Conservation (phyloP, 1,140 invertebrate genomes). For the Bombus terrestris region DNA sequence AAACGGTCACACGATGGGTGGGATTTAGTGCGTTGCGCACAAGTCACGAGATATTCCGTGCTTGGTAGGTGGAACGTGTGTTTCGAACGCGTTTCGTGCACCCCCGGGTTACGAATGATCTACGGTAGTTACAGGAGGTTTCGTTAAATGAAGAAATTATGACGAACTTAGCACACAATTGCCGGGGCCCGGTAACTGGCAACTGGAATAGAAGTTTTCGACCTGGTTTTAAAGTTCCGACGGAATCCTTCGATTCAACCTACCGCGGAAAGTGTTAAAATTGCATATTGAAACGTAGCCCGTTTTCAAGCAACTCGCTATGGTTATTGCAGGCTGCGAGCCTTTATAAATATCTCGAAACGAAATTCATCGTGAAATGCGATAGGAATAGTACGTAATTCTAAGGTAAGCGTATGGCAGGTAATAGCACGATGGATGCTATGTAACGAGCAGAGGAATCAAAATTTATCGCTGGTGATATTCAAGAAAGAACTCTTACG, state of each 20-base stretch:
- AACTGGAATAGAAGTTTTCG: constrained; percentile 19
- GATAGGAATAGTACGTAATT: not conserved
- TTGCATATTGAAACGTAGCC: constrained; percentile 16
- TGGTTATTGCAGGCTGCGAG: not conserved
- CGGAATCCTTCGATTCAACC: constrained; percentile 19
- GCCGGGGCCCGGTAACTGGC: constrained; percentile 1
- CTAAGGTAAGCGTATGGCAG: not conserved
- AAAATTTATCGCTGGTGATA: not conserved
- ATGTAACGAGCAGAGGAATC: not conserved
- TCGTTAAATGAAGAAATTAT: constrained; percentile 37
- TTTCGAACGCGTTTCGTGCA: constrained; percentile 19
- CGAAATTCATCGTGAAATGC: not conserved
- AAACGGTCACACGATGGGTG: constrained; percentile 12
- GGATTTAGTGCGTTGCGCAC: constrained; percentile 23
- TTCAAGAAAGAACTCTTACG: not conserved
- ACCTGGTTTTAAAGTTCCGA: constrained; percentile 26
- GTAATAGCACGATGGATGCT: not conserved
- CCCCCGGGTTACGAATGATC: constrained; percentile 27
- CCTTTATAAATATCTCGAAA: constrained; percentile 33
- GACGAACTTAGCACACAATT: constrained; percentile 19
- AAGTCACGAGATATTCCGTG: constrained; percentile 34
- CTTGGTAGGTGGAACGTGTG: constrained; percentile 3
- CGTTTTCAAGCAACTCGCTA: not conserved
- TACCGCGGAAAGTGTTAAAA: not conserved
- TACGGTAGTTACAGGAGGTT: constrained; percentile 16